Base-by-base conservation (phyloP, 2,797 vertebrate genomes). In the Cirrhinus molitorella region DNA sequence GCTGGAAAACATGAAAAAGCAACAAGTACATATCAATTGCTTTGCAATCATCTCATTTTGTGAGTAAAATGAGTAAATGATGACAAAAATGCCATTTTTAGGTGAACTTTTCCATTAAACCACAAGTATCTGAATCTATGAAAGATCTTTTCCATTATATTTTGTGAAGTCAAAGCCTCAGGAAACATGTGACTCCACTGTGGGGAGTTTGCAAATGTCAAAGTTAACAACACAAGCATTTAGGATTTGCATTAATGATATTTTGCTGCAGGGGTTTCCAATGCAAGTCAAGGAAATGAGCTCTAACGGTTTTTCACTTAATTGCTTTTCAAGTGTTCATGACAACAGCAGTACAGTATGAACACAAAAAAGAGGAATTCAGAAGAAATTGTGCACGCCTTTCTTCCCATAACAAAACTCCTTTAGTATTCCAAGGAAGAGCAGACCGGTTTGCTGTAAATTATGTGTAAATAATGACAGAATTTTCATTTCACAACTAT, bases 1-100 rank as follows among this genome's bases (percentile, higher is more conserved):
- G 92, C 98, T 99, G 92, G 45, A 83, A 70, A 70, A 78, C 14
- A 75, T 4, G 14, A n/a, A 47, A n/a, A 72, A 43, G 12, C 5
- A 73, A 9, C 19, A 25, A 23, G 17, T 17, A 31, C 1, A 49
- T 21, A 19, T 31, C 11, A 21, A 11, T 72, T 53, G 47, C 47
- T 47, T 45, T 70, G 40, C 3, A 16, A 49, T 12, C 4, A 31
- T 72, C 25, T 21, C 10, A 31, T 72, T 72, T 51, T 13, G 10
- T 31, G 25, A 12, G 5, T 19, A 25, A 51, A 25, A 51, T 51
- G 17, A 71, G 17, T 23, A n/a, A 43, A 16, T 23, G 23, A 7
- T 1, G 17, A 53, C 47, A 34, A 73, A 72, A 73, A 34, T n/a
- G 11, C 5, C 0, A 34, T 53, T 53, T 34, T 4, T 12, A 0